phyloP scores from a whole-genome alignment of 30 jellyfish, hydroid and myxozoan species.

The Aurelia sp. region DNA sequence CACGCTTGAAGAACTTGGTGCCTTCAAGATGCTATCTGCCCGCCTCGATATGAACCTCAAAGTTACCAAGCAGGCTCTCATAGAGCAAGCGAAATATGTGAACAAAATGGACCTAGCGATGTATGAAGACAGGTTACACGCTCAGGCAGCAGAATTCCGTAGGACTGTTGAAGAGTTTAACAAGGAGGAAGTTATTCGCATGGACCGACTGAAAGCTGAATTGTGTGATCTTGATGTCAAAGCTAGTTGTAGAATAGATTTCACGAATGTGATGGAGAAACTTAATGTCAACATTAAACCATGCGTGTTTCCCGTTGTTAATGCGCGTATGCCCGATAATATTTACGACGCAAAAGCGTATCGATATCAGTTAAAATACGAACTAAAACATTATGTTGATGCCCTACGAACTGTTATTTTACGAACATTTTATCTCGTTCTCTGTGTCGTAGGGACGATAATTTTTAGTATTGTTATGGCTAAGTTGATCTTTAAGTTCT shows the following conservation, averaged over 20 bases:
- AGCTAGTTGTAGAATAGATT: slow-evolving; percentile 16
- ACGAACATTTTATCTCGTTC: slow-evolving; percentile 25
- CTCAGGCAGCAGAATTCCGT: slow-evolving; percentile 48
- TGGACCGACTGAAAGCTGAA: slow-evolving; percentile 50
- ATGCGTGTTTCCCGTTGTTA: slow-evolving; percentile 52
- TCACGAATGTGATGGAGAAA: slow-evolving; percentile 43
- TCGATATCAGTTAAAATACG: slow-evolving; percentile 51
- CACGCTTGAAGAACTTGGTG: slow-evolving; percentile 48
- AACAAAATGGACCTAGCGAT: slow-evolving; percentile 35
- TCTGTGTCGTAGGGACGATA: slow-evolving; percentile 37
- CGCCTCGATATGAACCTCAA: slow-evolving; percentile 46
- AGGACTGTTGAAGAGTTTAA: slow-evolving; percentile 45
- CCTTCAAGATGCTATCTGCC: slow-evolving; percentile 33
- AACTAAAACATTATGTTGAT: slow-evolving; percentile 36
- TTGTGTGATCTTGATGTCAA: slow-evolving; percentile 33
- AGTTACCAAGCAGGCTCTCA: slow-evolving; percentile 31
- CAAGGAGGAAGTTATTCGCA: slow-evolving; percentile 44
- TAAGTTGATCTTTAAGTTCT: slow-evolving; percentile 44
- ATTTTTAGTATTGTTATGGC: slow-evolving; percentile 1
- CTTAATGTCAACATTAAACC: slow-evolving; percentile 55
- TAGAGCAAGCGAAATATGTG: slow-evolving; percentile 39
- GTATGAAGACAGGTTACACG: slow-evolving; percentile 44
- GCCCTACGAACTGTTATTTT: slow-evolving; percentile 20
- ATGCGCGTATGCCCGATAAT: slow-evolving; percentile 65
- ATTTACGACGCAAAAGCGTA: slow-evolving; percentile 63